Evolutionary conservation across 2,888 invertebrate species (phyloP), one percentile per base, ranked within the genome.

Genomic region (Diadromus collaris): DNA sequence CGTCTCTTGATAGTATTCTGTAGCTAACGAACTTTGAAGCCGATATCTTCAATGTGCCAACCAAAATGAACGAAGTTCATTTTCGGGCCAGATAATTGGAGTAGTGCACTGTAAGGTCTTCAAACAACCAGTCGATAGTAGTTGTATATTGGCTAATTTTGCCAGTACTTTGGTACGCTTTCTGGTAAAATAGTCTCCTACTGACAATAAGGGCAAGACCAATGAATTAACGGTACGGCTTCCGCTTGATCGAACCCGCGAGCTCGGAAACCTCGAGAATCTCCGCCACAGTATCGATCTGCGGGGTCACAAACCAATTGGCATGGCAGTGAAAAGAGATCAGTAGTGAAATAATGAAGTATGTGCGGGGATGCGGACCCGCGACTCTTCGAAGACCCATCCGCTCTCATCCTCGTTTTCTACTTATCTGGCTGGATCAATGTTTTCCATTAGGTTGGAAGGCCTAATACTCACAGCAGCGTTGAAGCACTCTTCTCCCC

Each of bases 371-470:
- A 58, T 48, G 38, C 16, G 38, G 2, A 24, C 6, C 44, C 46
- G 56, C 19, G 38, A 27, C 46, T 27, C 56, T 38, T 60, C 48
- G n/a, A 60, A 13, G 13, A 24, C 16, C 34, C 46, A 44, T 13
- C 48, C 54, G 13, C n/a, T 19, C 32, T 16, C 56, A 27, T 56
- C 44, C 13, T 9, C 58, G 48, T 58, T 69, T 48, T 61, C 32
- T 68, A 67, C 75, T 68, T 60, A 78, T 71, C 34, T 44, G 7
- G 54, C 13, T 24, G 48, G 54, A 80, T 71, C 74, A 67, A 72
- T 78, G 78, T 44, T 54, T 69, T 54, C 77, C 67, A 74, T 78
- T 78, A 73, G 19, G 41, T 51, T 29, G 27, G 44, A 80, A 64
- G 27, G 29, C 27, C 51, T 32, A 10, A 69, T 54, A 69, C 61